Evolutionary conservation across 2,113 vertebrate species (phyloP).

Genomic region (Myotis brandtii): DNA sequence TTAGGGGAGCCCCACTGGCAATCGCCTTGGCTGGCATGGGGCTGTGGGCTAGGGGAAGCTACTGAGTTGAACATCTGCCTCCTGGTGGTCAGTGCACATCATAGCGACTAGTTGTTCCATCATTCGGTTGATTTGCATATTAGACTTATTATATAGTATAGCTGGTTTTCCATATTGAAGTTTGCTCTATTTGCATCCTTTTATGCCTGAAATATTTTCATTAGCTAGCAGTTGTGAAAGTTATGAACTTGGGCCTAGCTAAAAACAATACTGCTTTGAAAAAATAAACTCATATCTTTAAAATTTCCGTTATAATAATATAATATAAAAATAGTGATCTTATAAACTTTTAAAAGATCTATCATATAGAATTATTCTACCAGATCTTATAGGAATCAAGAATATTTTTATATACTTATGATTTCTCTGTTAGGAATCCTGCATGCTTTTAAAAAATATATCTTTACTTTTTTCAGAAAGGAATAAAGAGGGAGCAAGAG

Average conservation of each 20-base stretch:
- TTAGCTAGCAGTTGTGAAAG: neutral
- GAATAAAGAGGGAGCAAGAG: too few relatives aligned
- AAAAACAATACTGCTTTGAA: conserved; percentile 2
- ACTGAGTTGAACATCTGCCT: too few relatives aligned
- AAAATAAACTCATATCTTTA: neutral
- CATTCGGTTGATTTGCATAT: too few relatives aligned
- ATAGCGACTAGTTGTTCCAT: too few relatives aligned
- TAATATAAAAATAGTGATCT: neutral
- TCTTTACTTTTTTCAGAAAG: too few relatives aligned
- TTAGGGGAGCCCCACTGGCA: too few relatives aligned
- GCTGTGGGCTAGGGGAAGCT: too few relatives aligned
- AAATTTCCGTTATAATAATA: neutral
- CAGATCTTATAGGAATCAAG: neutral
- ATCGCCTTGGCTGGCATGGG: too few relatives aligned
- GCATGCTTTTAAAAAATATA: neutral
- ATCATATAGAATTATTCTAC: neutral
- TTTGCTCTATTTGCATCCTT: neutral
- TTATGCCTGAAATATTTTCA: conserved; percentile 45
- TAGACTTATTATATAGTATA: too few relatives aligned
- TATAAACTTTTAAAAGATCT: neutral
- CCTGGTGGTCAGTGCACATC: too few relatives aligned
- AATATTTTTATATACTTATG: neutral
- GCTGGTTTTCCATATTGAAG: neutral
- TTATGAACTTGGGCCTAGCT: neutral
- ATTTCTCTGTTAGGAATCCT: neutral